phyloP scores from a whole-genome alignment of 2,888 invertebrate species.

The Slavum lentiscoides region DNA sequence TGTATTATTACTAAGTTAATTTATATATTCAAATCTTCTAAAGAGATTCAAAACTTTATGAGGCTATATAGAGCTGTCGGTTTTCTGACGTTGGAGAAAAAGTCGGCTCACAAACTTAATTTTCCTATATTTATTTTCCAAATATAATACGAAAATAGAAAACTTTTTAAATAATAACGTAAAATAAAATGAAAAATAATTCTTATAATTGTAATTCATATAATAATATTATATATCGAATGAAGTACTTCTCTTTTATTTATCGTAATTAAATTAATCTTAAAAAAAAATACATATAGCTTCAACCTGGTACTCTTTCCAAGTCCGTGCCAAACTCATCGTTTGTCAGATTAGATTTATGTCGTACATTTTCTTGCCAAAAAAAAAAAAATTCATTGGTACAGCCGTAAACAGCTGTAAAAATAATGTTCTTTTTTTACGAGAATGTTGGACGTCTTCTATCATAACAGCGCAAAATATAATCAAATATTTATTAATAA shows the following conservation, averaged over 20 bases:
- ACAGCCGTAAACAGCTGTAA: slow-evolving; percentile 40
- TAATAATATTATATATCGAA: slow-evolving; percentile 3
- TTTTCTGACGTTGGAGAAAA: too few species aligned
- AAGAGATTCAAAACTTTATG: too few species aligned
- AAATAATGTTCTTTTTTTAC: slow-evolving; percentile 47
- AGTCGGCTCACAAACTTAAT: too few species aligned
- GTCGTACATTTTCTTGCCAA: slow-evolving; percentile 29
- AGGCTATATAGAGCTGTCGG: too few species aligned
- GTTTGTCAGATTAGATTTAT: slow-evolving; percentile 44
- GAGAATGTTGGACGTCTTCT: slow-evolving; percentile 4
- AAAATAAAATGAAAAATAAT: background rate
- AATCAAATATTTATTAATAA: background rate
- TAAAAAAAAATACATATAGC: background rate
- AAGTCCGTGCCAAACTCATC: slow-evolving; percentile 33
- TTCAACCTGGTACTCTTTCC: slow-evolving; percentile 19
- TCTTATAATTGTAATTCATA: background rate
- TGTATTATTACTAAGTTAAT: too few species aligned
- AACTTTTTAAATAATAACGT: background rate
- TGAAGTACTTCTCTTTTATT: background rate
- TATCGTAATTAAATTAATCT: slow-evolving; percentile 22
- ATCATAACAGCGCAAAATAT: slow-evolving; percentile 23
- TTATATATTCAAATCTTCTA: too few species aligned
- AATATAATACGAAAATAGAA: slow-evolving; percentile 1
- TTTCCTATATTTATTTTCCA: too few species aligned
- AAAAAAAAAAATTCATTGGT: background rate